A percentile compares a stretch with the other conserved stretches of the same genome.
Evolutionary conservation across 2,888 invertebrate genomes (phyloP).

Genomic region (Mystacides longicornis): DNA sequence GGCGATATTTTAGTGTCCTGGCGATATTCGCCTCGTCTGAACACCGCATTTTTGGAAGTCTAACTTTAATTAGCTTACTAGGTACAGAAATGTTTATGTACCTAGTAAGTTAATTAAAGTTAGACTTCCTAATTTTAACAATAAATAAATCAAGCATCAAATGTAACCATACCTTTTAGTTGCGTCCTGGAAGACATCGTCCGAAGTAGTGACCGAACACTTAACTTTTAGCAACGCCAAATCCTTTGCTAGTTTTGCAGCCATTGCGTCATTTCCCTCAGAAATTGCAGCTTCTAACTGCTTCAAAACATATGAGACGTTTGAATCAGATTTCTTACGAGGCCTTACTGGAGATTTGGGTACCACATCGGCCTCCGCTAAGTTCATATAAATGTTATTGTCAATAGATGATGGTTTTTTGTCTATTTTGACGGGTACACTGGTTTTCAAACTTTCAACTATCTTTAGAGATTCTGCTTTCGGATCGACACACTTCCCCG

Average conservation of each 20-base stretch:
- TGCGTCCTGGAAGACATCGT: too few species aligned
- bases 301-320: constrained; percentile 49
- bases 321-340: constrained; percentile 7
- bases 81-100: too few species aligned
- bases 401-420: background rate
- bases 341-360: constrained; percentile 26
- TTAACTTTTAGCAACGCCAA: constrained; percentile 68
- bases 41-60: too few species aligned
- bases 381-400: constrained; percentile 28
- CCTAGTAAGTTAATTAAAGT: too few species aligned
- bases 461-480: constrained; percentile 18
- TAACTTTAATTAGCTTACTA: too few species aligned
- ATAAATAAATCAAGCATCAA: too few species aligned
- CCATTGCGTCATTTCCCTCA: constrained; percentile 66
- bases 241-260: constrained; percentile 68
- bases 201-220: constrained; percentile 57
- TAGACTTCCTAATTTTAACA: too few species aligned
- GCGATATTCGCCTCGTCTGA: too few species aligned
- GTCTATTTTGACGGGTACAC: background rate
- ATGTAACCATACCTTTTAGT: too few species aligned
- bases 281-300: constrained; percentile 72
- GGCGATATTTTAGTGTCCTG: too few species aligned
- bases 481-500: constrained; percentile 36
- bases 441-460: constrained; percentile 8
- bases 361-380: constrained; percentile 29